These are phyloP conservation scores for Aproaerema taeniolella DNA, from an alignment of 2,888 invertebrate genomes.

Conservation along the genomic window DNA sequence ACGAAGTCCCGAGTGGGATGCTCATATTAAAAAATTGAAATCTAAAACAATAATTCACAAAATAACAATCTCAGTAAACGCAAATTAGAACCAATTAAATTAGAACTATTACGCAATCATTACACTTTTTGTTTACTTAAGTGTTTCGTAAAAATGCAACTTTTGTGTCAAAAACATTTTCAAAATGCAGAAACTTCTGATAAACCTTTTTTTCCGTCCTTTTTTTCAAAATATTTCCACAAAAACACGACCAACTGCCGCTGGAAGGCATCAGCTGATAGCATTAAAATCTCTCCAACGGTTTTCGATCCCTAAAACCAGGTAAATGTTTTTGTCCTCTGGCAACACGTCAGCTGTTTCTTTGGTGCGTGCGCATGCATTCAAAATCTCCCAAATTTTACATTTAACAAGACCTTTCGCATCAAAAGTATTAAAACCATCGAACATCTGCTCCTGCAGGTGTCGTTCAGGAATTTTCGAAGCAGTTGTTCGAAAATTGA, in stretches of 20 bases:
- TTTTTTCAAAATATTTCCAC: too few relatives aligned
- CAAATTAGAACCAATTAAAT: too few relatives aligned
- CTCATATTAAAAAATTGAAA: too few relatives aligned
- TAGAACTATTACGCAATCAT: too few relatives aligned
- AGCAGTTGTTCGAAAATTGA: conserved; percentile 25
- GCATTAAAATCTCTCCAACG: conserved; percentile 18
- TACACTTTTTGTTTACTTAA: too few relatives aligned
- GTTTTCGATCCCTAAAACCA: conserved; percentile 29
- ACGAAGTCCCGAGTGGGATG: too few relatives aligned
- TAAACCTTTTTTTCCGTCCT: too few relatives aligned
- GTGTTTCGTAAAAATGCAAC: too few relatives aligned
- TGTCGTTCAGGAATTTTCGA: conserved; percentile 48
- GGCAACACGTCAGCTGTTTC: conserved; percentile 54
- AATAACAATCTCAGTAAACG: too few relatives aligned
- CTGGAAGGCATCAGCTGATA: conserved; percentile 48
- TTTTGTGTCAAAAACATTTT: too few relatives aligned
- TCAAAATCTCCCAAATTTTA: conserved; percentile 49
- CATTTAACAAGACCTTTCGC: conserved; percentile 35
- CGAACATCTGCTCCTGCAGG: conserved; percentile 65
- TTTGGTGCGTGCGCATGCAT: conserved; percentile 44
- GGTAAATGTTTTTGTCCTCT: conserved; percentile 45
- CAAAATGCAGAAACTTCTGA: too few relatives aligned
- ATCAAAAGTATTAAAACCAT: conserved; percentile 43
- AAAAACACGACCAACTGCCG: conserved; percentile 37
- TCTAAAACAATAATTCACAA: too few relatives aligned